Evolutionary conservation across 2,888 invertebrate genomes (phyloP).

Genomic region (Sarcophaga rosellei): DNA sequence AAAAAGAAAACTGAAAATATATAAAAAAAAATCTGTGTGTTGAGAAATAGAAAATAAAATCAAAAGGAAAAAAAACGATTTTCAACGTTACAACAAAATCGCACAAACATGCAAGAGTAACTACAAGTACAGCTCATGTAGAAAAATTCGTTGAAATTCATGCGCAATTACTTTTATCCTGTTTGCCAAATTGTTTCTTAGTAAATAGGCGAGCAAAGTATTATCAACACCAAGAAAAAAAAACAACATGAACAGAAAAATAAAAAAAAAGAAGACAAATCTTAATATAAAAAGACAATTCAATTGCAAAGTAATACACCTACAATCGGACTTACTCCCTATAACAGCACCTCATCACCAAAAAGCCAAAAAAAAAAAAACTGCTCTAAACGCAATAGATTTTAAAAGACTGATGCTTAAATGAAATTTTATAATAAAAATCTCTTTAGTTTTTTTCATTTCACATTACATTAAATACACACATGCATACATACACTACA

Average conservation of each 20-base stretch:
- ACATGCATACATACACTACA: too few relatives aligned
- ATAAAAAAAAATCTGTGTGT: not conserved
- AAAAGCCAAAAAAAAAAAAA: not conserved
- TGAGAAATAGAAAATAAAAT: not conserved
- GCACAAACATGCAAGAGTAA: conserved; percentile 41
- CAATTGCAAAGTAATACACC: conserved; percentile 27
- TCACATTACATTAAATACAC: not conserved
- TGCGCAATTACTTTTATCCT: conserved; percentile 82
- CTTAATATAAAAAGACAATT: conserved; percentile 22
- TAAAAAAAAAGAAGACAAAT: conserved; percentile 8
- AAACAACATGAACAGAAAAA: not conserved
- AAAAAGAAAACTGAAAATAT: too few relatives aligned
- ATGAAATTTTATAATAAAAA: conserved; percentile 2
- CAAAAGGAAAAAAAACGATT: not conserved
- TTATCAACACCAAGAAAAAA: conserved; percentile 18
- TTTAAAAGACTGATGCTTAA: not conserved
- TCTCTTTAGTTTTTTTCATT: not conserved
- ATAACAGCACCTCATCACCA: too few relatives aligned
- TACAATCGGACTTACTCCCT: not conserved
- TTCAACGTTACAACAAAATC: not conserved
- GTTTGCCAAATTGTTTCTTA: conserved; percentile 79
- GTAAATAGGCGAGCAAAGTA: conserved; percentile 69
- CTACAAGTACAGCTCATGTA: conserved; percentile 44
- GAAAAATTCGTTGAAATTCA: conserved; percentile 81
- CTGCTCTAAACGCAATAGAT: conserved; percentile 18